Evolutionary conservation across 2,113 vertebrate genomes (phyloP), one percentile per base, ranked within the genome.

Genomic region (Gnathonemus longibarbis): DNA sequence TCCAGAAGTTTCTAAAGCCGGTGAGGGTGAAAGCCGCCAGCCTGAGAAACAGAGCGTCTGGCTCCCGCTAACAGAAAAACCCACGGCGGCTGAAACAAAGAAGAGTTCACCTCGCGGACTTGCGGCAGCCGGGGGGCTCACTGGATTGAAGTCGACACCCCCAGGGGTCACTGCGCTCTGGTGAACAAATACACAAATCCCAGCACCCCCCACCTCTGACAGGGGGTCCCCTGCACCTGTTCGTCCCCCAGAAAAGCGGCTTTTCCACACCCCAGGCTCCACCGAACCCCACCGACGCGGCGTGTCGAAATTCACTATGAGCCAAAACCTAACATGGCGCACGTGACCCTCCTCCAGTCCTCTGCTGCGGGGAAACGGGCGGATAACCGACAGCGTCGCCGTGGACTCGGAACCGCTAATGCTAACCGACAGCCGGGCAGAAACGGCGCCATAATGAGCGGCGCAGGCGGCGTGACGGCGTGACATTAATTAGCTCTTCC

Each of bases 401-500:
- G 86, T 15, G n/a, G 48, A 35, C 39, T 52, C 70, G 46, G 27
- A 24, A 9, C 48, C 7, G 4, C 89, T 85, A 88, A 89, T 90
- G 62, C 48, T 48, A 74, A 42, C 21, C 39, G 88, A 90, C 87
- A 91, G 62, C 42, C 6, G 48, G 85, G 85, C 52, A 92, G 84
- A 90, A 62, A 86, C 39, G 77, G 46, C 7, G 58, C 90, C 90
- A 90, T 92, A 88, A 70, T 50, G 88, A 88, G 52, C 74, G 84
- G 91, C 87, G 52, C 80, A n/a, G 70, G 53, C 70, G 35, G 90
- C 39, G 70, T 92, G 48, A 89, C 88, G 90, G 89, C 19, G 13
- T 91, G 42, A 90, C 35, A 24, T 90, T 91, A 92, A 92, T 92
- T 58, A 91, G 70, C 17, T 66, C 83, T 89, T 31, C 15, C 77